Evolutionary conservation across 53 echinoderm and acorn worm species (phyloP).

Genomic region (Glandiceps talaboti): DNA sequence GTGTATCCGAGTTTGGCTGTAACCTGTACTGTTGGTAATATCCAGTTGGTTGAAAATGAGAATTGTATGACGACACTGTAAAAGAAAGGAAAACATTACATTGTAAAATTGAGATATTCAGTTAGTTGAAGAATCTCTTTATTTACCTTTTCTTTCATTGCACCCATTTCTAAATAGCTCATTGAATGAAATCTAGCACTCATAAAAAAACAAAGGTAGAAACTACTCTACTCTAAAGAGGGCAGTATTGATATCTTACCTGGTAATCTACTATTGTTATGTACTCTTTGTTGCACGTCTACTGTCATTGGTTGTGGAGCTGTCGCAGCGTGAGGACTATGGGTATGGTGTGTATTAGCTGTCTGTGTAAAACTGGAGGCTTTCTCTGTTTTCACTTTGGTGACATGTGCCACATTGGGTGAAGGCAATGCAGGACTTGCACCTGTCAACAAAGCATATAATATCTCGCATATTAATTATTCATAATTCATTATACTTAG

Average conservation of each 20-base stretch:
- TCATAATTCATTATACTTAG: no score
- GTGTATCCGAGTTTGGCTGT: slow-evolving; percentile 36
- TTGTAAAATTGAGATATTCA: no score
- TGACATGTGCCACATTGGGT: slow-evolving; percentile 42
- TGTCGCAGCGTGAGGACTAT: background rate
- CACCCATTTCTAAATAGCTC: no score
- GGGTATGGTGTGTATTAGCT: background rate
- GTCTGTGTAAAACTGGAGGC: slow-evolving; percentile 28
- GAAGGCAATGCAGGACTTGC: slow-evolving; percentile 76
- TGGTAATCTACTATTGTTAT: background rate
- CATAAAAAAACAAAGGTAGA: no score
- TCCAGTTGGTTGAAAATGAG: background rate
- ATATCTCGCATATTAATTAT: no score
- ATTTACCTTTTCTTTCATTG: no score
- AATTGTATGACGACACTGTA: background rate
- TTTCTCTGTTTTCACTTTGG: slow-evolving; percentile 39
- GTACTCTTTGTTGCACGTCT: background rate
- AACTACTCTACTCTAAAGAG: no score
- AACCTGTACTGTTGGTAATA: slow-evolving; percentile 12
- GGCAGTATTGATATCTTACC: background rate
- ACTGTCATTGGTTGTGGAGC: background rate
- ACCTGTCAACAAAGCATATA: no score
- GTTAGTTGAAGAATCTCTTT: no score
- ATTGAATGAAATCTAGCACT: no score
- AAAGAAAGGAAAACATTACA: no score